phyloP scores from a whole-genome alignment of 2,113 vertebrate genomes.

The Serranochromis macrocephalus region DNA sequence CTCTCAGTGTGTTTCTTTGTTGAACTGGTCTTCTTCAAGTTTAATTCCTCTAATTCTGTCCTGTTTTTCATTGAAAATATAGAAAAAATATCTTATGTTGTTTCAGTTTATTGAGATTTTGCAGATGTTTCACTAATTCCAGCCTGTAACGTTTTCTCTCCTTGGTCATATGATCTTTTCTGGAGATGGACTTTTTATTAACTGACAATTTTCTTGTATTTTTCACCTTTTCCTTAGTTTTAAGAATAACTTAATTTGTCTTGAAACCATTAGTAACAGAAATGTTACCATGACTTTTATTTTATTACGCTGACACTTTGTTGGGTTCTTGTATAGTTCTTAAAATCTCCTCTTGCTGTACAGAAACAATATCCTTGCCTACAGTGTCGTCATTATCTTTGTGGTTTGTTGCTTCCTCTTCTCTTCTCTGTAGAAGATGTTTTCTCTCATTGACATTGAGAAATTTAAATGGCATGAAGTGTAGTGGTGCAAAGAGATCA shows the following conservation, averaged over 20 bases:
- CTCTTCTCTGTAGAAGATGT: neutral
- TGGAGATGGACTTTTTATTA: neutral
- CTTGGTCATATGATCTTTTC: neutral
- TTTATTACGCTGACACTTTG: neutral
- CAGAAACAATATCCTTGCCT: neutral
- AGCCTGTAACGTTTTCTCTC: neutral
- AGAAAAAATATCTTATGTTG: neutral
- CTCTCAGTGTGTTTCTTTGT: neutral
- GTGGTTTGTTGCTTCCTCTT: neutral
- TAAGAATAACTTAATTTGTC: neutral
- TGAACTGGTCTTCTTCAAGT: neutral
- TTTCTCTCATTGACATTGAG: neutral
- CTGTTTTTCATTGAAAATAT: neutral
- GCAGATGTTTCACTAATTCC: neutral
- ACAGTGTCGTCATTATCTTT: neutral
- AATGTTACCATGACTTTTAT: neutral
- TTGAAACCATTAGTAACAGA: conserved; percentile 51
- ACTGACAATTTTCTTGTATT: neutral
- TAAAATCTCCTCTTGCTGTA: neutral
- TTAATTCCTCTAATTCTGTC: fast-evolving
- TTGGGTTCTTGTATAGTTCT: neutral
- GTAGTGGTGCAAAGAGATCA: conserved; percentile 52
- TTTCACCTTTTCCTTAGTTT: neutral
- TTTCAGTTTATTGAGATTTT: neutral
- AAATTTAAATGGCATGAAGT: conserved; percentile 7